phyloP scores from a whole-genome alignment of 2,888 invertebrate genomes.

The Troides oblongomaculatus region DNA sequence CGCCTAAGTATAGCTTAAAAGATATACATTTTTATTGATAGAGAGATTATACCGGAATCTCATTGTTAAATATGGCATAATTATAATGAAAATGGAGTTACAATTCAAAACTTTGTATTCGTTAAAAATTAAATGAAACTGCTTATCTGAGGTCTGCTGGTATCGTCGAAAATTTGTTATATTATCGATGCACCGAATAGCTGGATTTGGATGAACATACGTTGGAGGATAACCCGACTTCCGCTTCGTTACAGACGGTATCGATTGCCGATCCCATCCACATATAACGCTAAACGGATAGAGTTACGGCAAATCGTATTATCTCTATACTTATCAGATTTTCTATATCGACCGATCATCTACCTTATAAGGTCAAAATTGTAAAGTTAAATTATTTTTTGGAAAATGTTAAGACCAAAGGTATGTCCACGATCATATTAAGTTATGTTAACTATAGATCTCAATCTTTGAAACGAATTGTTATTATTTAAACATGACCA shows the following conservation, averaged over 20 bases:
- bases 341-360: neutral
- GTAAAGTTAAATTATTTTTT: too few species aligned
- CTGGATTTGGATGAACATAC: neutral
- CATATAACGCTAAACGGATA: conserved; percentile 12
- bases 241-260: conserved; percentile 9
- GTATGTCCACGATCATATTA: too few species aligned
- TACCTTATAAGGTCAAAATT: neutral
- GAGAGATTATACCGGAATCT: too few species aligned
- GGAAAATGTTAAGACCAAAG: too few species aligned
- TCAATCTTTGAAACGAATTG: too few species aligned
- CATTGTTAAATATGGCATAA: too few species aligned
- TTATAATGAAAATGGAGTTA: too few species aligned
- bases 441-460: too few species aligned
- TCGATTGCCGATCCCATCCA: conserved; percentile 23
- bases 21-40: too few species aligned
- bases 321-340: conserved; percentile 6
- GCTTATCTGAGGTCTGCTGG: neutral
- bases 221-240: conserved; percentile 5
- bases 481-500: too few species aligned
- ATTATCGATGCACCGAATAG: conserved; percentile 1
- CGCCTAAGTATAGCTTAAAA: too few species aligned
- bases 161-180: neutral
- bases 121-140: neutral
- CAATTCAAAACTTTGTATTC: too few species aligned
- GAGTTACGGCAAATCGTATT: conserved; percentile 13